Evolutionary conservation across 2,888 invertebrate genomes (phyloP).

Genomic region (Dilophus febrilis): DNA sequence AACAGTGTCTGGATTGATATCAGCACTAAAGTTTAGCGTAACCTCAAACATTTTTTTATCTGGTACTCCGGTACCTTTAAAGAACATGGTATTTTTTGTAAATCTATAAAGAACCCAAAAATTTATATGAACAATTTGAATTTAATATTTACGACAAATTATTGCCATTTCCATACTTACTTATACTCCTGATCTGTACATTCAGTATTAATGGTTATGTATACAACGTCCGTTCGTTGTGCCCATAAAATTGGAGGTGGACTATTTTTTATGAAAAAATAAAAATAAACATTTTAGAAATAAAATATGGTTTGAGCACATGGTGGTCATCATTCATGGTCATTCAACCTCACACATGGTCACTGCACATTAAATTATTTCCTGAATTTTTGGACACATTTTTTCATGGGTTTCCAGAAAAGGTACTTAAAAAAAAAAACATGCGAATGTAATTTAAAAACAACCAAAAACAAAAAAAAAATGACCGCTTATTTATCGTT

Average conservation of each 20-base stretch:
- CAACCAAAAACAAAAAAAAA: too few species aligned
- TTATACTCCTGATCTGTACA: conserved; percentile 70
- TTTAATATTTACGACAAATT: background rate
- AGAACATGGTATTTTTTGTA: conserved; percentile 55
- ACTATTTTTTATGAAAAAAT: too few species aligned
- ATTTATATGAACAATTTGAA: background rate
- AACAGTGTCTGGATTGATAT: conserved; percentile 67
- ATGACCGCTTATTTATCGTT: too few species aligned
- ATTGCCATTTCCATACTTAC: conserved; percentile 28
- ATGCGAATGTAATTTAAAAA: too few species aligned
- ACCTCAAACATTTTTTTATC: conserved; percentile 77
- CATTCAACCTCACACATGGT: too few species aligned
- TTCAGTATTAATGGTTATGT: conserved; percentile 81
- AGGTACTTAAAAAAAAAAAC: too few species aligned
- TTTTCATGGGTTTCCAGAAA: too few species aligned
- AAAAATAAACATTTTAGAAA: too few species aligned
- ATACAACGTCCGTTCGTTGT: conserved; percentile 66
- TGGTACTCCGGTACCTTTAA: conserved; percentile 71
- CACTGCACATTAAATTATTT: too few species aligned
- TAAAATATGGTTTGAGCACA: too few species aligned
- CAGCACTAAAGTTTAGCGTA: conserved; percentile 65
- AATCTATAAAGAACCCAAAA: conserved; percentile 31
- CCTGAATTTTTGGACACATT: too few species aligned
- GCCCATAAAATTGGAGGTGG: conserved; percentile 90
- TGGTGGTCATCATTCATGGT: too few species aligned